Percentiles rank a stretch among this genome's conserved stretches.
Conservation (phyloP, 2,888 invertebrate species). For the Acleris sparsana region DNA sequence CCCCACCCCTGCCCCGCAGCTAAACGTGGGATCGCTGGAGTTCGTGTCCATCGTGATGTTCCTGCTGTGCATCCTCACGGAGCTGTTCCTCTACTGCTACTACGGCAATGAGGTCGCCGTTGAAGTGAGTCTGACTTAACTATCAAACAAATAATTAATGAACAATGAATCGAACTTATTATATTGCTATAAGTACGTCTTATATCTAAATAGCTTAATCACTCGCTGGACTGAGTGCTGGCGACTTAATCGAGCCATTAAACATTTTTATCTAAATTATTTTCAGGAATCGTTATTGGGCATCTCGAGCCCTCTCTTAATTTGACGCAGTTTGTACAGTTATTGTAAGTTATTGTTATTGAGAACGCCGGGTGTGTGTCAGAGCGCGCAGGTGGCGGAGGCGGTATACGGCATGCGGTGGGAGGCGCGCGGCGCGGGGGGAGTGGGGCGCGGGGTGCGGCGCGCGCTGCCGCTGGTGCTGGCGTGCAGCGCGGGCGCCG, state of each 20-base stretch:
- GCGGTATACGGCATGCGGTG: constrained; percentile 69
- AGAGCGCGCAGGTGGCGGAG: constrained; percentile 70
- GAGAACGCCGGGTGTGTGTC: constrained; percentile 36
- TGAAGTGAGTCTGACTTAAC: constrained; percentile 60
- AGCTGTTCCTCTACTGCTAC: constrained; percentile 83
- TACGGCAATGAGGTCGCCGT: constrained; percentile 82
- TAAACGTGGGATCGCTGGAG: constrained; percentile 66
- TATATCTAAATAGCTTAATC: no score
- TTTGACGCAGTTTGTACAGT: not conserved
- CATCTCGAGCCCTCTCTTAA: not conserved
- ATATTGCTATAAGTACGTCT: no score
- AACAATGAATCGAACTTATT: not conserved
- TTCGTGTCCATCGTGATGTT: constrained; percentile 81
- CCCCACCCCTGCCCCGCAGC: constrained; percentile 43
- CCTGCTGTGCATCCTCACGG: constrained; percentile 79
- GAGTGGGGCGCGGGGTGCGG: constrained; percentile 48
- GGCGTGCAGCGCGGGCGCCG: constrained; percentile 54
- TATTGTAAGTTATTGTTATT: not conserved
- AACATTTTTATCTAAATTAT: no score
- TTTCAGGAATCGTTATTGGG: no score
- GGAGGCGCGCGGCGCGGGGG: constrained; percentile 44
- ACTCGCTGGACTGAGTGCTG: no score
- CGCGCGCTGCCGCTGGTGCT: constrained; percentile 70
- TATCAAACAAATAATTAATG: not conserved
- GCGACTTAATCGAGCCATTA: no score